Percentiles rank a stretch among this genome's conserved stretches.
These are phyloP conservation scores for Augiades crinisus DNA, from an alignment of 2,888 invertebrate species.

Conservation along the genomic window DNA sequence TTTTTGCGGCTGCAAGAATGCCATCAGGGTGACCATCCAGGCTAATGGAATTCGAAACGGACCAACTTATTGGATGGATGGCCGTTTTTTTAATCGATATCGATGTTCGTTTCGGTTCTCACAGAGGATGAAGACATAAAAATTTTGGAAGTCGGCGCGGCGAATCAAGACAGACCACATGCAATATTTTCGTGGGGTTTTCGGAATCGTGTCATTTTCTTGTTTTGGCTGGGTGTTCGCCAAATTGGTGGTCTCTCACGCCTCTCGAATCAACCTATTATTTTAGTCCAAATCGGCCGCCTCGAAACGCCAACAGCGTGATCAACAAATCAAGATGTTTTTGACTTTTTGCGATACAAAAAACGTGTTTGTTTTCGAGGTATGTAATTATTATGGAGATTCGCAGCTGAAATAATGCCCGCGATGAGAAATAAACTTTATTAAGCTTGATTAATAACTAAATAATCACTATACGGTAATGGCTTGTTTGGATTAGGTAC, in stretches of 20 bases:
- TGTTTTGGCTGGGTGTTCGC: conserved; percentile 58
- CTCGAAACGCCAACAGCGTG: conserved; percentile 59
- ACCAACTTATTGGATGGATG: conserved; percentile 51
- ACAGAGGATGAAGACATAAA: conserved; percentile 78
- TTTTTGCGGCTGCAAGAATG: conserved; percentile 73
- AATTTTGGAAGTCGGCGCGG: conserved; percentile 66
- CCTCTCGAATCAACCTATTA: conserved; percentile 72
- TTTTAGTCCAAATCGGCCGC: conserved; percentile 62
- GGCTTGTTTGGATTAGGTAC: conserved; percentile 34
- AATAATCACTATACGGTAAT: conserved; percentile 39
- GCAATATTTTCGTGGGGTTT: conserved; percentile 63
- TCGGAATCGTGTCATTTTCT: conserved; percentile 52
- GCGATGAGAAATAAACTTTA: conserved; percentile 50
- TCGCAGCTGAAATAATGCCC: conserved; percentile 52
- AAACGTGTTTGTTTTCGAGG: conserved; percentile 77
- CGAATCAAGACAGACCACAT: conserved; percentile 73
- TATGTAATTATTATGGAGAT: conserved; percentile 70
- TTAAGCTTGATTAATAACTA: conserved; percentile 53
- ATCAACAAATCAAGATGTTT: conserved; percentile 68
- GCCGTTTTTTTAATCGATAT: conserved; percentile 47
- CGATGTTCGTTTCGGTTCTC: conserved; percentile 57
- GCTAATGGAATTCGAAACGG: conserved; percentile 64
- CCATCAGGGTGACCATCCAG: conserved; percentile 67
- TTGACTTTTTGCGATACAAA: conserved; percentile 46
- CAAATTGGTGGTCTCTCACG: conserved; percentile 77